Percentiles rank a stretch among this genome's conserved stretches.
These are phyloP conservation scores for Spizaetus ornatus DNA, from an alignment of 2,113 vertebrate genomes.

Conservation along the genomic window DNA sequence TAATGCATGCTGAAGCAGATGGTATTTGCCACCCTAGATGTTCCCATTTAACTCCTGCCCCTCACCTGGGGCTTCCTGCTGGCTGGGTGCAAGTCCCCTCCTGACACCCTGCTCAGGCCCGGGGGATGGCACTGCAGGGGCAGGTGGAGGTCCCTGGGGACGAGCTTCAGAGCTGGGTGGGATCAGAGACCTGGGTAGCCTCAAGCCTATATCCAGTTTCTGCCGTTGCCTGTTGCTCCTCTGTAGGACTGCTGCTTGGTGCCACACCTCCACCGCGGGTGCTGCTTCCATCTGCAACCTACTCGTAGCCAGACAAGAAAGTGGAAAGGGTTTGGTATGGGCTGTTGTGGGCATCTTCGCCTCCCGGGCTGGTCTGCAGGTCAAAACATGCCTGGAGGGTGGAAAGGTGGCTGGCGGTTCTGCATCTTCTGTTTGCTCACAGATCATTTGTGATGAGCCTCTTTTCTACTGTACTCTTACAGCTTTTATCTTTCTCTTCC, in stretches of 20 bases:
- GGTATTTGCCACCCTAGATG: neutral
- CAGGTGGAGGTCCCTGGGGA: neutral
- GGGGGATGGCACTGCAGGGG: neutral
- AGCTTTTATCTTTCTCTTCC: neutral
- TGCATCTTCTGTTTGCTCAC: neutral
- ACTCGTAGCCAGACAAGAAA: neutral
- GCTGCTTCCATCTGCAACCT: neutral
- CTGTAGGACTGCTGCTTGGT: neutral
- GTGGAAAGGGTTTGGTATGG: no score
- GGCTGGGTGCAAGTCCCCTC: no score
- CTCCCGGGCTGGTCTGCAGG: neutral
- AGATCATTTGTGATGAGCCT: neutral
- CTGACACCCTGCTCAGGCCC: no score
- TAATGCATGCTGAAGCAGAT: neutral
- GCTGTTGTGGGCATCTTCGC: neutral
- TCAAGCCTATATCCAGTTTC: neutral
- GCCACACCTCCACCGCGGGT: accelerated
- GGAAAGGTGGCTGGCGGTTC: neutral
- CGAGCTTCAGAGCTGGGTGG: no score
- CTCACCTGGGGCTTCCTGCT: neutral
- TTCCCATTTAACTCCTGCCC: neutral
- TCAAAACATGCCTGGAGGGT: accelerated
- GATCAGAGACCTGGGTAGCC: no score
- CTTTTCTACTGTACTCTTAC: neutral
- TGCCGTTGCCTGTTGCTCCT: neutral